Evolutionary conservation across 2,113 vertebrate species (phyloP).

Genomic region (Diglossa brunneiventris): DNA sequence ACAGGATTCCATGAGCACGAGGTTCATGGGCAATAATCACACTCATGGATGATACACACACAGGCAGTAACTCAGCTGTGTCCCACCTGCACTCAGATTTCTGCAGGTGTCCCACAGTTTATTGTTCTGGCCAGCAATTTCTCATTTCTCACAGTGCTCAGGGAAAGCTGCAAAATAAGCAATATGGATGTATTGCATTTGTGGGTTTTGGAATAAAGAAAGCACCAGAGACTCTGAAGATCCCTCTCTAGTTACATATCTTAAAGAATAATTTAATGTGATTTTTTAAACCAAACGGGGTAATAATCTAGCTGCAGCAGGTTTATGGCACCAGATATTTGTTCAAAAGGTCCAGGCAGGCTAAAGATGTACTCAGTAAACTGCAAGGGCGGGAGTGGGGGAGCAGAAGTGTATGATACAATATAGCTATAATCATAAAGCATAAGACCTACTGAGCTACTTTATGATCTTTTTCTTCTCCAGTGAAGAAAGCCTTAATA

Average conservation of each 20-base stretch:
- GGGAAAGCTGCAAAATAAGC: neutral
- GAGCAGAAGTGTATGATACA: neutral
- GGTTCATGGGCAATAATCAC: neutral
- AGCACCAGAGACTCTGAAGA: neutral
- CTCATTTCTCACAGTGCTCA: neutral
- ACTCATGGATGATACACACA: fast-evolving
- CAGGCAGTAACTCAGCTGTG: neutral
- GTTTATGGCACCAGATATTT: neutral
- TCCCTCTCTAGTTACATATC: neutral
- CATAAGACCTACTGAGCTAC: conserved; percentile 28
- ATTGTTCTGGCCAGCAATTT: neutral
- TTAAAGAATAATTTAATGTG: neutral
- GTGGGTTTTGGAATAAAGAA: neutral
- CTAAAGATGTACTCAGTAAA: neutral
- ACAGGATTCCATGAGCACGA: neutral
- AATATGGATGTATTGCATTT: neutral
- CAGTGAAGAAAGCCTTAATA: conserved; percentile 48
- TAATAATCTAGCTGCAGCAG: neutral
- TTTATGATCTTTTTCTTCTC: conserved; percentile 49
- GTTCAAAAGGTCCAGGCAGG: neutral
- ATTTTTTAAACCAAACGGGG: neutral
- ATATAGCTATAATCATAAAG: conserved; percentile 53
- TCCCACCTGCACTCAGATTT: neutral
- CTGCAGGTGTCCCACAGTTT: neutral
- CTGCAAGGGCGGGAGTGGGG: neutral